Evolutionary conservation across 1,140 invertebrate genomes (phyloP).

Genomic region (Oncopodura yosiiana): DNA sequence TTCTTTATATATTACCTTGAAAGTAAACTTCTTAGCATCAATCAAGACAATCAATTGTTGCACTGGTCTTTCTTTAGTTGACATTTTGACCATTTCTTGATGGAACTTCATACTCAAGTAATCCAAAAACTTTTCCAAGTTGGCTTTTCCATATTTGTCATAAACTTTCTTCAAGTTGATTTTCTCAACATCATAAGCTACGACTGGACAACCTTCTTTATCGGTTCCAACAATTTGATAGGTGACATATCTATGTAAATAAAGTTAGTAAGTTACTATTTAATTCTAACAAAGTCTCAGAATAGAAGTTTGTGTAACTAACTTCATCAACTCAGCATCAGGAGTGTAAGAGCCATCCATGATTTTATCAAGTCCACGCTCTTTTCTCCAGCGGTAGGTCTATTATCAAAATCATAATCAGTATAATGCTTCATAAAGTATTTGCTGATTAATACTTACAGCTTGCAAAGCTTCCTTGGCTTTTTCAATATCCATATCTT

Average conservation of each 20-base stretch:
- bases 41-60: slow-evolving; percentile 21
- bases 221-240: slow-evolving; percentile 21
- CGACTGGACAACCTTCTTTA: slow-evolving; percentile 28
- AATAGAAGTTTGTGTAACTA: too few species aligned
- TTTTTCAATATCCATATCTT: slow-evolving; percentile 29
- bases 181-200: slow-evolving; percentile 23
- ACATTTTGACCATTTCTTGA: slow-evolving; percentile 8
- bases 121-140: slow-evolving; percentile 12
- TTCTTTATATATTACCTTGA: slow-evolving; percentile 32
- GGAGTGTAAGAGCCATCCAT: too few species aligned
- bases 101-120: slow-evolving; percentile 24
- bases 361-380: too few species aligned
- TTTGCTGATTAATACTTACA: slow-evolving; percentile 26
- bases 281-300: too few species aligned
- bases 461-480: slow-evolving; percentile 21
- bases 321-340: too few species aligned
- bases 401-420: too few species aligned
- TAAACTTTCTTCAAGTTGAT: slow-evolving; percentile 29
- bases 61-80: slow-evolving; percentile 15
- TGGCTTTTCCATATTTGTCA: slow-evolving; percentile 28
- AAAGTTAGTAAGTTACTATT: too few species aligned
- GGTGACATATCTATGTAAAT: too few species aligned
- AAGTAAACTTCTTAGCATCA: slow-evolving; percentile 33
- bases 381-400: too few species aligned
- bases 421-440: too few species aligned